Base-by-base conservation (phyloP, 2,797 vertebrate species). In the Lepilemur septentrionalis region DNA sequence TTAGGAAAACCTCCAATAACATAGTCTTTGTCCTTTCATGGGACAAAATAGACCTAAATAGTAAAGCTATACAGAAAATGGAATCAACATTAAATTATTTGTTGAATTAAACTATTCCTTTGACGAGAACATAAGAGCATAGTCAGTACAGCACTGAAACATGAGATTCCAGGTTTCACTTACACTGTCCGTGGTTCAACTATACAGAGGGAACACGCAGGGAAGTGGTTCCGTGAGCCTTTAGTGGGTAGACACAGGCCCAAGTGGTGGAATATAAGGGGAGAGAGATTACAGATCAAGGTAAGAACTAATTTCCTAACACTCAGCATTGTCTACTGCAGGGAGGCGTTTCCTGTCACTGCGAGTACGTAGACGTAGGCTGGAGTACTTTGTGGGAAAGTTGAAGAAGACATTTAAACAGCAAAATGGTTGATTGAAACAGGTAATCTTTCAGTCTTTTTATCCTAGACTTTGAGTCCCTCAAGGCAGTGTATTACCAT, bases 191-290 rank as follows among this genome's bases (percentile, higher is more conserved):
- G 8, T 2, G 12, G 22, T 69, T 4, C 22, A 13, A 55, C 46
- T 20, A 1, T 0, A 2, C 3, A 28, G 14, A 10, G 20, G 25
- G 14, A 61, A 55, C 22, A 25, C 0, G 3, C 11, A 14, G 41
- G 35, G 55, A 55, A 7, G 46, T 12, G 41, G 11, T 22, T 67
- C 55, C 14, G 11, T 35, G 63, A 20, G 13, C 18, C 67, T 52
- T 35, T 41, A 22, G 4, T 4, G 14, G 38, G 43, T 0, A 43
- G 11, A 46, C 2, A 50, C 8, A 52, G 61, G 72, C 12, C 80
- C 9, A 1, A 25, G 61, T 6, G 30, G 15, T 78, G 15, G 46
- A 70, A 55, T 28, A 18, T 4, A 32, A 0, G 9, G 4, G 63
- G 22, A 46, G 18, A 30, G 43, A 61, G 57, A 70, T 9, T 9